These are phyloP conservation scores for Mesoligia furuncula DNA, from an alignment of 2,888 invertebrate species.

Conservation along the genomic window DNA sequence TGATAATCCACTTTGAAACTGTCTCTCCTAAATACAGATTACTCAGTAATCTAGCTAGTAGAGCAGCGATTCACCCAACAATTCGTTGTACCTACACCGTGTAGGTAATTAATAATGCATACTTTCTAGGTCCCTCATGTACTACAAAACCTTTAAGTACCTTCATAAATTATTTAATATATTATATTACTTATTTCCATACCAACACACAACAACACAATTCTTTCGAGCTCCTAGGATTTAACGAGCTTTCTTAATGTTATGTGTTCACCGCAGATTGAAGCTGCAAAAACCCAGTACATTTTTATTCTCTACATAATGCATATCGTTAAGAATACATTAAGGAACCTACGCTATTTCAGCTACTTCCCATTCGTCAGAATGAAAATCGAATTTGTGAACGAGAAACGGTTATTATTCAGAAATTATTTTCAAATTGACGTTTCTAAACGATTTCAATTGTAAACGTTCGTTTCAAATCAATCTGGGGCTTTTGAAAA, in stretches of 20 bases:
- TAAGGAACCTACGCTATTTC: constrained; percentile 13
- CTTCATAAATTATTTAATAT: too few relatives aligned
- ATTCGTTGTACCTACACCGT: too few relatives aligned
- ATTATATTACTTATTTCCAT: neutral
- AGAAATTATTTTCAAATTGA: constrained; percentile 7
- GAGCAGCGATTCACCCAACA: too few relatives aligned
- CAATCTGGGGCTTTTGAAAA: constrained; percentile 6
- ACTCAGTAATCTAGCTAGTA: too few relatives aligned
- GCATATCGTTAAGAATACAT: constrained; percentile 44
- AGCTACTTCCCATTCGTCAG: constrained; percentile 19
- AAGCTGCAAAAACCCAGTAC: constrained; percentile 1
- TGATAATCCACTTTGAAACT: neutral
- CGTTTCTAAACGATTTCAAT: constrained; percentile 12
- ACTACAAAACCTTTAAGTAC: too few relatives aligned
- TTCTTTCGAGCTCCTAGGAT: neutral
- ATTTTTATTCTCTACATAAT: constrained; percentile 1
- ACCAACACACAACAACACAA: neutral
- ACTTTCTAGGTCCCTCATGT: too few relatives aligned
- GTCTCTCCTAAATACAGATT: too few relatives aligned
- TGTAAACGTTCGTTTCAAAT: constrained; percentile 1
- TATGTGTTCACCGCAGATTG: neutral
- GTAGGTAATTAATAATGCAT: too few relatives aligned
- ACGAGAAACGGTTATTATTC: constrained; percentile 4
- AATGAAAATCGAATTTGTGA: constrained; percentile 35
- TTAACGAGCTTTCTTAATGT: neutral